Conservation (phyloP, 1,140 invertebrate species). For the Choristoneura fumiferana region DNA sequence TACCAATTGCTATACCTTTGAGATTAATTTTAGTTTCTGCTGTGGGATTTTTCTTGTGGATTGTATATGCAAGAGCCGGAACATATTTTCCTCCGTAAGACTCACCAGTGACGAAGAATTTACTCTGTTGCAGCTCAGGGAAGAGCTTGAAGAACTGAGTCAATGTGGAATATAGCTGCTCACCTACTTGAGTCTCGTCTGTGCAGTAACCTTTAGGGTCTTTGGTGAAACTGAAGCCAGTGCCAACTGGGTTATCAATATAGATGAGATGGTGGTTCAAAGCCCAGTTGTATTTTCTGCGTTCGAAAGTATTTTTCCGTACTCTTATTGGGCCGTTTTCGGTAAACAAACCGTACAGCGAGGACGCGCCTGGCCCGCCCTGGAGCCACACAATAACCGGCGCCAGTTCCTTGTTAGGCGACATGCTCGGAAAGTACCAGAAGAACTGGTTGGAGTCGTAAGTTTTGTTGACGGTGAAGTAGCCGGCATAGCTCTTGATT, state of each 20-base stretch:
- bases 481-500: conserved; percentile 81
- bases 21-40: conserved; percentile 82
- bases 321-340: conserved; percentile 88
- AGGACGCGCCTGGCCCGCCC: conserved; percentile 89
- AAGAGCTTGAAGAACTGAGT: conserved; percentile 88
- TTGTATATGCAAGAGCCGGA: conserved; percentile 87
- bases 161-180: conserved; percentile 82
- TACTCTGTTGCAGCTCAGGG: conserved; percentile 81
- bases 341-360: conserved; percentile 88
- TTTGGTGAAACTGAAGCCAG: conserved; percentile 87
- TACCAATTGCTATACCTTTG: conserved; percentile 90
- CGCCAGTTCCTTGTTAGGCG: conserved; percentile 71
- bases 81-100: conserved; percentile 94
- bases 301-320: conserved; percentile 60
- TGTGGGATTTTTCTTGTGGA: conserved; percentile 80
- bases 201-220: conserved; percentile 81
- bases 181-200: conserved; percentile 83
- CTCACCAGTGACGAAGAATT: conserved; percentile 91
- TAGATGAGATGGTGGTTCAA: conserved; percentile 87
- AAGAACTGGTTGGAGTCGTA: conserved; percentile 87
- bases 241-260: conserved; percentile 93
- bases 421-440: conserved; percentile 86
- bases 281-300: conserved; percentile 87
- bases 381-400: conserved; percentile 88
- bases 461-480: conserved; percentile 84